Conservation (phyloP, 2,888 invertebrate species). For the Mimachlamys varia region DNA sequence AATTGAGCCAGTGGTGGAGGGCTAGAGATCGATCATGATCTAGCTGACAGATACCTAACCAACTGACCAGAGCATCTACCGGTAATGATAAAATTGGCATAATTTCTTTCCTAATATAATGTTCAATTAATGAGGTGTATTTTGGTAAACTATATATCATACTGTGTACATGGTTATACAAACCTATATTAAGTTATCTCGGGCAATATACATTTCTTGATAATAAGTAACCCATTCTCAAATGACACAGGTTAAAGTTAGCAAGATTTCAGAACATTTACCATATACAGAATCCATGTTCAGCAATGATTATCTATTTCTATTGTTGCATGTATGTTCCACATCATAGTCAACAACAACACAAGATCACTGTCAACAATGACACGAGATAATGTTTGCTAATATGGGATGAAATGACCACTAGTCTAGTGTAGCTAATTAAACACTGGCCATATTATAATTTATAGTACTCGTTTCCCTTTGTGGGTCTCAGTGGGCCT, state of each 20-base stretch:
- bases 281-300: background rate
- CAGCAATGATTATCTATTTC: background rate
- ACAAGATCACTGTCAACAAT: background rate
- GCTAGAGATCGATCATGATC: too few relatives aligned
- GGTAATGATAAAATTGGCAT: too few relatives aligned
- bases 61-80: too few relatives aligned
- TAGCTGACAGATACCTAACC: too few relatives aligned
- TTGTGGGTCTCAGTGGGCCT: background rate
- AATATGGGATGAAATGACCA: constrained; percentile 5
- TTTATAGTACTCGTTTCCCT: background rate
- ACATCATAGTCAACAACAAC: background rate
- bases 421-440: background rate
- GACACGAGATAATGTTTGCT: constrained; percentile 28
- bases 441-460: background rate
- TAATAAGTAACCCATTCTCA: too few relatives aligned
- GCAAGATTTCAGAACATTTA: background rate
- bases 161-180: too few relatives aligned
- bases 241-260: background rate
- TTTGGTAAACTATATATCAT: too few relatives aligned
- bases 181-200: too few relatives aligned
- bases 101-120: too few relatives aligned
- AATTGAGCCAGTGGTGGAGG: too few relatives aligned
- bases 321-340: background rate
- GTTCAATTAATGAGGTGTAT: too few relatives aligned
- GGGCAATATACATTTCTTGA: too few relatives aligned